Conservation (phyloP, 2,888 invertebrate species). For the Marronus borbonicus region DNA sequence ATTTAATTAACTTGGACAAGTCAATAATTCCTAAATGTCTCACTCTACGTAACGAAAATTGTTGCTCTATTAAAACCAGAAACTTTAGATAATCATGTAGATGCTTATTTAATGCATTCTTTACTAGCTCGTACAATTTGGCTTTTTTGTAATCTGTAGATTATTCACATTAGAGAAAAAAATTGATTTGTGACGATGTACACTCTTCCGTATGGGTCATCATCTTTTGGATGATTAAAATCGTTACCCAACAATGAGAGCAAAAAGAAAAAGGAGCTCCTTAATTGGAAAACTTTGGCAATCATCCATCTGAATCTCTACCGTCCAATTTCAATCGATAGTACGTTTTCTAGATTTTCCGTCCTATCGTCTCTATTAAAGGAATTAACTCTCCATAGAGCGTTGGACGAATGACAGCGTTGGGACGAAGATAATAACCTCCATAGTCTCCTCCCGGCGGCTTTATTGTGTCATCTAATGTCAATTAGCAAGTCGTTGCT, state of each 20-base stretch:
- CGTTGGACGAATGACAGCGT: slow-evolving; percentile 18
- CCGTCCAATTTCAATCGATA: not conserved
- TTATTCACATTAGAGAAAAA: no score
- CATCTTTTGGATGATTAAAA: not conserved
- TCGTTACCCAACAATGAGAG: no score
- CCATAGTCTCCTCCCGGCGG: not conserved
- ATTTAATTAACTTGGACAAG: no score
- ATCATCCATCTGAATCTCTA: not conserved
- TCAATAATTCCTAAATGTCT: no score
- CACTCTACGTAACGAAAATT: no score
- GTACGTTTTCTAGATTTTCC: not conserved
- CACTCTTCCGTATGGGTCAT: no score
- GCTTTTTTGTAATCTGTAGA: no score
- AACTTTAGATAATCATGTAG: no score
- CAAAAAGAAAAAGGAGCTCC: not conserved
- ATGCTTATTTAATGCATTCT: no score
- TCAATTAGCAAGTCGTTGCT: slow-evolving; percentile 21
- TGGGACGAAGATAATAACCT: slow-evolving; percentile 2
- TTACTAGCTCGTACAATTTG: no score
- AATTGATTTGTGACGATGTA: no score
- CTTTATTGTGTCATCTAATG: slow-evolving; percentile 27
- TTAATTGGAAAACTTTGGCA: slow-evolving; percentile 4
- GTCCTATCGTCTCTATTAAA: slow-evolving; percentile 6
- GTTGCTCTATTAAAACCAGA: no score
- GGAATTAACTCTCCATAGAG: not conserved